Conservation (phyloP, 2,113 vertebrate species). For the Pipra filicauda region DNA sequence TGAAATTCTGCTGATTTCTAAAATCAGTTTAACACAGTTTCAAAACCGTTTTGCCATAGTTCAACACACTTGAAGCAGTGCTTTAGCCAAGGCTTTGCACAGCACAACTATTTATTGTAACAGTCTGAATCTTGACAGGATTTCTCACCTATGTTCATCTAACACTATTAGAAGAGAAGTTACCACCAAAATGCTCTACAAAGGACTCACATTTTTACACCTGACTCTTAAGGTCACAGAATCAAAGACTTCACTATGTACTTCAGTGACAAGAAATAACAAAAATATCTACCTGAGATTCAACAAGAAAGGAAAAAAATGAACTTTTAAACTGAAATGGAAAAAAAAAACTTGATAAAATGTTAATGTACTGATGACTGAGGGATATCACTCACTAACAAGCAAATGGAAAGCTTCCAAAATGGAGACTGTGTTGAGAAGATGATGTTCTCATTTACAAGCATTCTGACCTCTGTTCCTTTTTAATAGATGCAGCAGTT, state of each 20-base stretch:
- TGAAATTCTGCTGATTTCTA: neutral
- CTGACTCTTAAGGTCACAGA: neutral
- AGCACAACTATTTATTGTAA: neutral
- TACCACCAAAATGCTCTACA: neutral
- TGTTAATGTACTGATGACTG: neutral
- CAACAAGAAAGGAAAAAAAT: neutral
- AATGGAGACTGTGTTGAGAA: conserved; percentile 1
- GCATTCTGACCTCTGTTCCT: neutral
- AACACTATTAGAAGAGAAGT: neutral
- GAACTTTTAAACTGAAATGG: neutral
- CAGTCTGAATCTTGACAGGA: neutral
- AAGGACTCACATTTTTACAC: neutral
- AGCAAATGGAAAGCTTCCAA: conserved; percentile 19
- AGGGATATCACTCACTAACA: conserved; percentile 19
- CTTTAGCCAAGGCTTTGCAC: neutral
- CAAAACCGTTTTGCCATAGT: neutral
- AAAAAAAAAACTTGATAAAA: neutral
- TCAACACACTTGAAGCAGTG: neutral
- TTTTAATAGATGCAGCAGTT: conserved; percentile 44
- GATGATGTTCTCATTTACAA: conserved; percentile 28
- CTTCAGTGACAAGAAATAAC: neutral
- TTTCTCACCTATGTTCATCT: neutral
- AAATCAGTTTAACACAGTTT: neutral
- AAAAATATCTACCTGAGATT: neutral
- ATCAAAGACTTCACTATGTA: neutral